Percentiles rank a stretch among this genome's conserved stretches.
phyloP scores from a whole-genome alignment of 2,888 invertebrate genomes.

The Harpalus rubripes region DNA sequence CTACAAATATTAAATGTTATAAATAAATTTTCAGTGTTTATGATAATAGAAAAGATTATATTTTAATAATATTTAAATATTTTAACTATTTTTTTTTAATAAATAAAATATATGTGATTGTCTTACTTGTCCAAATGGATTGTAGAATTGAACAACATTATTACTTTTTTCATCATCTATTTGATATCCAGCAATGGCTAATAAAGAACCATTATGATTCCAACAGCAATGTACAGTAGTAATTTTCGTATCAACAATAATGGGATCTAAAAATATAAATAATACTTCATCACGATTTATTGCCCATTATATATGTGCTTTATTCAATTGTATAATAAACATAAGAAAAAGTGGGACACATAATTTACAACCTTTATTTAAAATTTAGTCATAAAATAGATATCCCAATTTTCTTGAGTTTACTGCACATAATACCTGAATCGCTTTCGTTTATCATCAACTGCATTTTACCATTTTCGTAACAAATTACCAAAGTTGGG shows the following conservation, averaged over 20 bases:
- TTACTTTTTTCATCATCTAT: conserved; percentile 81
- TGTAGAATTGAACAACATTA: conserved; percentile 95
- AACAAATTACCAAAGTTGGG: conserved; percentile 92
- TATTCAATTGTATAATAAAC: no score
- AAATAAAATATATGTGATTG: not conserved
- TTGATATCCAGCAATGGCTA: conserved; percentile 90
- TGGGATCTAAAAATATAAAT: conserved; percentile 81
- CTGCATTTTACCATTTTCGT: conserved; percentile 91
- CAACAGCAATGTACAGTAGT: conserved; percentile 90
- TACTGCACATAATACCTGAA: conserved; percentile 80
- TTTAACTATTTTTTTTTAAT: not conserved
- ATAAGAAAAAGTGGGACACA: no score
- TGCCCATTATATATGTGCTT: no score
- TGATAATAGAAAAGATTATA: no score
- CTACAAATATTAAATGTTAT: no score
- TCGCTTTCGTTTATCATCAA: conserved; percentile 95
- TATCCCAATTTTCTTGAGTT: no score
- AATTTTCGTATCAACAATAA: conserved; percentile 91
- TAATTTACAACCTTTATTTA: no score
- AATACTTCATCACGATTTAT: no score
- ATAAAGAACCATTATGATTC: conserved; percentile 94
- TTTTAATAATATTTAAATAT: not conserved
- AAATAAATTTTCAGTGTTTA: no score
- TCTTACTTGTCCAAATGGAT: conserved; percentile 90
- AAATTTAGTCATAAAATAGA: no score